Evolutionary conservation across 2,113 vertebrate genomes (phyloP).

Genomic region (Eretmochelys imbricata): DNA sequence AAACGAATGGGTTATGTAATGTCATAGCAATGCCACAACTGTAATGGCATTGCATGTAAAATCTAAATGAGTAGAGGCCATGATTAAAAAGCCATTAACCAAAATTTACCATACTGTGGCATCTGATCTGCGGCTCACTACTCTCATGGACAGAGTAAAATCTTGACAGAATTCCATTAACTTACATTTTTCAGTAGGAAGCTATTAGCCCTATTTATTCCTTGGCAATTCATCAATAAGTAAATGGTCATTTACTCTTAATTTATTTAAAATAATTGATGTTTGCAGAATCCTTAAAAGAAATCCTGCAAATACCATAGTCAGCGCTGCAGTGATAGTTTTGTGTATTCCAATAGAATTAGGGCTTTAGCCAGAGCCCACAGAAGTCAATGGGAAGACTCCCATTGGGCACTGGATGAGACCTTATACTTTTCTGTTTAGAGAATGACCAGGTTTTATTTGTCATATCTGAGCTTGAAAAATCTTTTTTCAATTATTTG

Average conservation of each 20-base stretch:
- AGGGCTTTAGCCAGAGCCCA: not conserved
- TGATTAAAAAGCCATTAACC: not conserved
- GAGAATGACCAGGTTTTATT: not conserved
- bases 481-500: not conserved
- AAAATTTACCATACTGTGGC: not conserved
- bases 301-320: not conserved
- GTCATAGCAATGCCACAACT: not conserved
- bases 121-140: not conserved
- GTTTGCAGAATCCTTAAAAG: not conserved
- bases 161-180: not conserved
- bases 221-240: not conserved
- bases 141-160: rapidly evolving
- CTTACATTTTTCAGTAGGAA: not conserved
- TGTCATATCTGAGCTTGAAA: not conserved
- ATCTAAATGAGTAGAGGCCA: not conserved
- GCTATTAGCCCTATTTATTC: not conserved
- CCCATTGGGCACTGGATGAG: not conserved
- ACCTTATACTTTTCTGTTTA: not conserved
- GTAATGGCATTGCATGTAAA: not conserved
- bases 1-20: not conserved
- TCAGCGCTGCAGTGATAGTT: not conserved
- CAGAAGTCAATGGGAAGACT: not conserved
- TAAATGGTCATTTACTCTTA: not conserved
- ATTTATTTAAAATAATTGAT: not conserved
- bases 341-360: rapidly evolving